Evolutionary conservation across 2,797 vertebrate species (phyloP), one percentile per base, ranked within the genome.

Genomic region (Aphelocoma californica): DNA sequence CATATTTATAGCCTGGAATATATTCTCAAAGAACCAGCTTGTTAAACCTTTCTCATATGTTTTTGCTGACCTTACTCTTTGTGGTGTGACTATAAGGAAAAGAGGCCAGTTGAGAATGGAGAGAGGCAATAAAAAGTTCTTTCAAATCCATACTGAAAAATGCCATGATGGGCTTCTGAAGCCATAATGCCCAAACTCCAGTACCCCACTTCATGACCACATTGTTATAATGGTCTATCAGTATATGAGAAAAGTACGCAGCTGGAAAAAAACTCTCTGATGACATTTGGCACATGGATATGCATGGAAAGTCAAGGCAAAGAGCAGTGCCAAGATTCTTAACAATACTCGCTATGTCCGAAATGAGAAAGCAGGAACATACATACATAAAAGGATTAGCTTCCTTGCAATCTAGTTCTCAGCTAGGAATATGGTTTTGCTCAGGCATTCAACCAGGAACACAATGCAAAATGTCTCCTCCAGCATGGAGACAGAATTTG

Each of bases 221-320:
- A 58, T n/a, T 78, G 58, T 81, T 89, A 72, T 38, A 87, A 89
- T 18, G 20, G 38, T 28, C 47, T 81, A 93, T 61, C 62, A 93
- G 45, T 62, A 69, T 25, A 81, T 44, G 58, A 93, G 62, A 51
- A 92, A 94, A 94, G 83, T 34, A 51, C 80, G 88, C 80, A 96
- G 84, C 95, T 94, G 93, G 89, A 82, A 86, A 89, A 90, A 93
- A 82, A 6, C 45, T 67, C 66, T 88, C 79, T 74, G 82, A 75
- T 85, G 85, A 93, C 81, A 95, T 92, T 84, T 97, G 92, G 91
- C 93, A 90, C 58, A 86, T n/a, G 44, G 79, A 87, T 94, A 88
- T 83, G 65, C 79, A 78, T 66, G 54, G 62, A 90, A 92, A 94
- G 91, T 94, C 89, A 75, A 83, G 66, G 89, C 61, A 87, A 88